Evolutionary conservation across 2,797 vertebrate genomes (phyloP).

Genomic region (Notamacropus eugenii): DNA sequence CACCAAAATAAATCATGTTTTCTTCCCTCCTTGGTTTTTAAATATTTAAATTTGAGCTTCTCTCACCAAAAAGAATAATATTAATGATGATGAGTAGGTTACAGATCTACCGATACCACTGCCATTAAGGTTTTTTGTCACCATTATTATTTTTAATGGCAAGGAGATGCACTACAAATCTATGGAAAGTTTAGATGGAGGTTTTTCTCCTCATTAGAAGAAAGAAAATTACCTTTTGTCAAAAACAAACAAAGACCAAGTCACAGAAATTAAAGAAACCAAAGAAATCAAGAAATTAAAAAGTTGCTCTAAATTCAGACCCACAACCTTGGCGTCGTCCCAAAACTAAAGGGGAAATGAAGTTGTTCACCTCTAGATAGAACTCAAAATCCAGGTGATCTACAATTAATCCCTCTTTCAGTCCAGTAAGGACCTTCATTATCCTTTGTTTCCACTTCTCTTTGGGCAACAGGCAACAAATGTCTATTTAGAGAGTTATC

Average conservation of each 20-base stretch:
- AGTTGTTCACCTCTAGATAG: slow-evolving; percentile 62
- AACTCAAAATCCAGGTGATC: slow-evolving; percentile 31
- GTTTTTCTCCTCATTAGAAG: slow-evolving; percentile 23
- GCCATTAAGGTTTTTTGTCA: not conserved
- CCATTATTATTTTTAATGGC: not conserved
- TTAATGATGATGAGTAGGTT: not conserved
- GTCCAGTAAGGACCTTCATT: slow-evolving; percentile 55
- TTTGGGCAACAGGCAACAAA: not conserved
- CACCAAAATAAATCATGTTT: not conserved
- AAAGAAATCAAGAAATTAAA: slow-evolving; percentile 31
- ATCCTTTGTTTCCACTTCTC: slow-evolving; percentile 46
- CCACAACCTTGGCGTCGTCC: slow-evolving; percentile 30
- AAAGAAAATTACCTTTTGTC: slow-evolving; percentile 64
- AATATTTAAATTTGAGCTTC: not conserved
- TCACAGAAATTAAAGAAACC: not conserved
- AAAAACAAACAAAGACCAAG: slow-evolving; percentile 61
- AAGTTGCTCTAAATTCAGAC: slow-evolving; percentile 58
- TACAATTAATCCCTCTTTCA: slow-evolving; percentile 59
- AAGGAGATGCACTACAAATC: slow-evolving; percentile 46
- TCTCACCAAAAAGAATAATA: not conserved
- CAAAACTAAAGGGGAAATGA: slow-evolving; percentile 60
- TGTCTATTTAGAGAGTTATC: not conserved
- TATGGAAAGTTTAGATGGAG: slow-evolving; percentile 41
- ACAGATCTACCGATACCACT: not conserved
- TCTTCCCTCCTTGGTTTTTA: not conserved